phyloP scores from a whole-genome alignment of 37 sponge, comb jelly and placozoan species.

The Beroe forskalii region DNA sequence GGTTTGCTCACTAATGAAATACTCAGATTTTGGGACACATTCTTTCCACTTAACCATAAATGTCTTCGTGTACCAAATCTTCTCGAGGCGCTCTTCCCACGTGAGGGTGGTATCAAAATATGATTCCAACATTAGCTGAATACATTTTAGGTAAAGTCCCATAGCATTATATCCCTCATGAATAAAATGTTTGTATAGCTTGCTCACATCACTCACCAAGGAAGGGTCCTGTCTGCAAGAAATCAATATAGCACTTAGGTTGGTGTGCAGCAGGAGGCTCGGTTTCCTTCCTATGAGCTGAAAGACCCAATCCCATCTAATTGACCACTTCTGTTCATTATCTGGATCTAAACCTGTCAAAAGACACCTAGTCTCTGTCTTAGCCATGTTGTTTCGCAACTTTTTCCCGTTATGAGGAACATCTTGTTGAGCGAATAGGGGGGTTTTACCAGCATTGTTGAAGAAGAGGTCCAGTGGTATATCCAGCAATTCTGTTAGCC shows the following conservation, averaged over 20 bases:
- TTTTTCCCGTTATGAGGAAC: background rate
- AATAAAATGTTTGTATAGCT: background rate
- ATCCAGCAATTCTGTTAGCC: background rate
- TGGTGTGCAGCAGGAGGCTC: background rate
- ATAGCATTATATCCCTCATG: background rate
- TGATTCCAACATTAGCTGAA: background rate
- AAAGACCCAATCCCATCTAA: background rate
- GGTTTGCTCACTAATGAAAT: background rate
- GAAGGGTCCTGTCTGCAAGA: background rate
- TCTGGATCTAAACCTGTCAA: background rate
- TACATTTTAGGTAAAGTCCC: background rate
- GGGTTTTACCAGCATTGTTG: background rate
- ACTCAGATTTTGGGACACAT: background rate
- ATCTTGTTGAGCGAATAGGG: background rate
- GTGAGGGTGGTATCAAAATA: background rate
- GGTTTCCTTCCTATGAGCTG: background rate
- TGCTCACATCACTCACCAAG: background rate
- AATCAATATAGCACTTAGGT: background rate
- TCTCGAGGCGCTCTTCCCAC: background rate
- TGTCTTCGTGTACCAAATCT: background rate
- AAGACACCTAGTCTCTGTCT: background rate
- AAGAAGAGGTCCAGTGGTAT: background rate
- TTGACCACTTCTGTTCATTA: background rate
- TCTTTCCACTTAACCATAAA: background rate
- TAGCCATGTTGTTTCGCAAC: background rate